Evolutionary conservation across 2,113 vertebrate genomes (phyloP).

Genomic region (Tachycineta bicolor): DNA sequence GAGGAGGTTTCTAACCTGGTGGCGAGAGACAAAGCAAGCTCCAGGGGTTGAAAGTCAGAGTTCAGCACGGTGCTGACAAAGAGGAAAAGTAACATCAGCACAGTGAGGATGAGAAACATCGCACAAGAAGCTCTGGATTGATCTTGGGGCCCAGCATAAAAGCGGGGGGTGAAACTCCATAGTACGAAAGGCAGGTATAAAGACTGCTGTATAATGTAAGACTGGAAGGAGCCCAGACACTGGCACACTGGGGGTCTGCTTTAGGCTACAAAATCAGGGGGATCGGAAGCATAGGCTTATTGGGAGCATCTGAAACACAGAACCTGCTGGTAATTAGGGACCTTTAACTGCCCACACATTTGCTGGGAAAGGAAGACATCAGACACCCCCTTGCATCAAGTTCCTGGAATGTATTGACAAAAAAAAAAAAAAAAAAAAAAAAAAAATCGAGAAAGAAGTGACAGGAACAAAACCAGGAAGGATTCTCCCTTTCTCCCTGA

Average conservation of each 20-base stretch:
- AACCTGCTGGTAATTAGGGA: conserved; percentile 38
- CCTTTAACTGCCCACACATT: conserved; percentile 51
- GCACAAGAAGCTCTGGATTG: neutral
- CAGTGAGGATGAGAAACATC: neutral
- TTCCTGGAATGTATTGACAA: neutral
- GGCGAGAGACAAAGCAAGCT: neutral
- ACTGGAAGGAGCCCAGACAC: conserved; percentile 48
- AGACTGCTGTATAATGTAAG: neutral
- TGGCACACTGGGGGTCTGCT: conserved; percentile 27
- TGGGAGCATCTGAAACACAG: conserved; percentile 59
- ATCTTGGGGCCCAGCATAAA: neutral
- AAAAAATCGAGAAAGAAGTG: neutral
- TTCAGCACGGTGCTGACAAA: neutral
- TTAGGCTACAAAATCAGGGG: conserved; percentile 26
- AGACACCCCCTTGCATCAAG: neutral
- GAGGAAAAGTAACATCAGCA: neutral
- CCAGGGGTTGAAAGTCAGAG: neutral
- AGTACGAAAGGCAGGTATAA: neutral
- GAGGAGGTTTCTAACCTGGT: neutral
- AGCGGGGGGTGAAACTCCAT: neutral
- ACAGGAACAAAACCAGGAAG: neutral
- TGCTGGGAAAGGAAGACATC: conserved; percentile 36
- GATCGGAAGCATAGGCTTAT: conserved; percentile 47
- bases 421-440: neutral
- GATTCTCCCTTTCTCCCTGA: neutral